Base-by-base conservation (phyloP, 2,797 vertebrate species). In the Urophycis tenuis region DNA sequence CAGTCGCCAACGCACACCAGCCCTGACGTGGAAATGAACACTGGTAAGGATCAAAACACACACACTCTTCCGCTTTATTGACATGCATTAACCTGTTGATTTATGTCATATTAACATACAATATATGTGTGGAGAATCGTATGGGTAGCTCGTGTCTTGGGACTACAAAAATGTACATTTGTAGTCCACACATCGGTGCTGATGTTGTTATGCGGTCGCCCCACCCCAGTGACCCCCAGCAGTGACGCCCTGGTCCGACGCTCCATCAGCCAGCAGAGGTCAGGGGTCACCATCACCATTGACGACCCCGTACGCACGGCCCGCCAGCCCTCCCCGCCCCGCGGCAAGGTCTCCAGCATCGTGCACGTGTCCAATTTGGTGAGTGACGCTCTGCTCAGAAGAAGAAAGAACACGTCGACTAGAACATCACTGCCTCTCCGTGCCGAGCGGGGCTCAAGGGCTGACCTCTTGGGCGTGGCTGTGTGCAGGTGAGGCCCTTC, bases 291-390 rank as follows among this genome's bases (percentile, higher is more conserved):
- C 78, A 92, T 96, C 85, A 96, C 95, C 60, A 96, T 96, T 3
- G 96, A 96, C 60, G 96, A 96, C 83, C 96, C 96, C 0, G 95
- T 97, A 71, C 94, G 95, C 77, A 91, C 93, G 0, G 89, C 93
- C 70, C 92, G 92, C 77, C 93, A 94, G 72, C 94, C 95, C 5
- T 96, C 96, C 0, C 96, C 96, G 0, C 94, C 96, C 3, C 93
- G 95, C 0, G 92, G 94, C 79, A 95, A 95, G 85, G 90, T 93
- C 84, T 96, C 94, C 82, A 94, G 84, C 88, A 96, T 97, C n/a
- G 93, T 97, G 69, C 96, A 97, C 80, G 85, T 97, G 86, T 95
- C 93, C 87, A 96, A 97, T 83, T 89, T 97, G 95, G 96, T 96
- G 80, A 88, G 87, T 17, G 25, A 6, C 8, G 25, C 60, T 11